phyloP scores from a whole-genome alignment of 1,140 invertebrate species.

The Cylas formicarius region DNA sequence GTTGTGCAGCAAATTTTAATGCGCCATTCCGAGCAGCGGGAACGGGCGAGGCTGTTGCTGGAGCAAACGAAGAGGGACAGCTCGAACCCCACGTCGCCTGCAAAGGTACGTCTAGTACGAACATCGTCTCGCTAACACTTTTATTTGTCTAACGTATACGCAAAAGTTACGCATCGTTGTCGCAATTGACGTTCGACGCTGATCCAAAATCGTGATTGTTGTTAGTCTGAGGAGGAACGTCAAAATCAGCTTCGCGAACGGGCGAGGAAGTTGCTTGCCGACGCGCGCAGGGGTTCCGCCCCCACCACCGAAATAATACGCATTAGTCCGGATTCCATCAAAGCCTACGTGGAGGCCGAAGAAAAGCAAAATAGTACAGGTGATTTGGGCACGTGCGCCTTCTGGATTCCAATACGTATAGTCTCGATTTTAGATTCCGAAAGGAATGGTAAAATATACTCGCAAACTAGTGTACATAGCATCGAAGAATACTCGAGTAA shows the following conservation, averaged over 20 bases:
- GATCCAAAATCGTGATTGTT: conserved; percentile 11
- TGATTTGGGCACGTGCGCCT: conserved; percentile 2
- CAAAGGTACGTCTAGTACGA: conserved; percentile 28
- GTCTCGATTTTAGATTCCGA: conserved; percentile 28
- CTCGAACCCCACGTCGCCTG: conserved; percentile 30
- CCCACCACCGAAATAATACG: conserved; percentile 34
- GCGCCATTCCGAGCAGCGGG: conserved; percentile 78
- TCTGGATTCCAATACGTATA: no score
- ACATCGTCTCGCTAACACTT: no score
- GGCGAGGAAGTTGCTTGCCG: conserved; percentile 81
- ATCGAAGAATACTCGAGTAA: conserved; percentile 29
- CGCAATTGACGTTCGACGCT: not conserved
- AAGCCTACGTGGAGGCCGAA: conserved; percentile 26
- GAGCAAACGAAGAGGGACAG: conserved; percentile 78
- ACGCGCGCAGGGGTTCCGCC: conserved; percentile 62
- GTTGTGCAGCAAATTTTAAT: conserved; percentile 59
- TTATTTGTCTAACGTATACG: no score
- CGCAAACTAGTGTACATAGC: conserved; percentile 18
- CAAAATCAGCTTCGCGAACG: conserved; percentile 78
- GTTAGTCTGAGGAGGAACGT: conserved; percentile 68
- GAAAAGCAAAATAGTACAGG: conserved; percentile 27
- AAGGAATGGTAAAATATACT: conserved; percentile 31
- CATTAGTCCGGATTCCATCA: conserved; percentile 28
- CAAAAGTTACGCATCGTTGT: conserved; percentile 1
- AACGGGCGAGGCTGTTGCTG: conserved; percentile 81